Percentiles rank a stretch among this genome's conserved stretches.
Conservation (phyloP, 1,140 invertebrate species). For the Leucophenga varia region DNA sequence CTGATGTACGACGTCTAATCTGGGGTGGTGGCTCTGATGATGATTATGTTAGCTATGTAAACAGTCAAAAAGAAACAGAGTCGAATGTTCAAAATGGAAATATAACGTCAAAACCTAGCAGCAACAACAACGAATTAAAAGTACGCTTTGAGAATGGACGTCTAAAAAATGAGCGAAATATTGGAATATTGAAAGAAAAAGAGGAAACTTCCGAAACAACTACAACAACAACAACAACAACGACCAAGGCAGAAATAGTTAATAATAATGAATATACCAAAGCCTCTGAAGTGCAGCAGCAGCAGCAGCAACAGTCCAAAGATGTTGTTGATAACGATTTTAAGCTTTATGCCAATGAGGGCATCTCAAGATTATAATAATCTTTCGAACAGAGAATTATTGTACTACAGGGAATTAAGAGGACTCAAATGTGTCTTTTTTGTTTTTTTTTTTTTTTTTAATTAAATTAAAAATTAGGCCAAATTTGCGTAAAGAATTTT, state of each 20-base stretch:
- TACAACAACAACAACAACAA: not conserved
- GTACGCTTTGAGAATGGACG: not conserved
- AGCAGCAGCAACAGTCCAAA: not conserved
- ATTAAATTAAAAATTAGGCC: too few relatives aligned
- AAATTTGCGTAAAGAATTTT: too few relatives aligned
- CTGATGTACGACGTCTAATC: conserved; percentile 29
- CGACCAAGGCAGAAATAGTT: not conserved
- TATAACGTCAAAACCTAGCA: not conserved
- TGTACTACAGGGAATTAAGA: too few relatives aligned
- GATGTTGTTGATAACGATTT: conserved; percentile 6
- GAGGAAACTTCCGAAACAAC: too few relatives aligned
- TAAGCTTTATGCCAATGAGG: conserved; percentile 40
- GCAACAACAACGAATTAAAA: not conserved
- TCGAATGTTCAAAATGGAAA: conserved; percentile 6
- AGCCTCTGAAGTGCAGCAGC: not conserved
- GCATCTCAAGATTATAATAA: conserved; percentile 42
- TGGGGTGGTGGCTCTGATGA: conserved; percentile 11
- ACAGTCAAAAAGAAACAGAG: not conserved
- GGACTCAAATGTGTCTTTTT: too few relatives aligned
- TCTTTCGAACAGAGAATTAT: too few relatives aligned
- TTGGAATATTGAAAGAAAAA: too few relatives aligned
- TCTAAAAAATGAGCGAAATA: too few relatives aligned
- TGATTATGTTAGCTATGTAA: conserved; percentile 11
- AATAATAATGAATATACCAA: conserved; percentile 2
- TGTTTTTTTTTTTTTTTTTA: too few relatives aligned